Percentiles rank a stretch among this genome's conserved stretches.
Evolutionary conservation across 2,888 invertebrate genomes (phyloP).

Genomic region (Biston stratarius): DNA sequence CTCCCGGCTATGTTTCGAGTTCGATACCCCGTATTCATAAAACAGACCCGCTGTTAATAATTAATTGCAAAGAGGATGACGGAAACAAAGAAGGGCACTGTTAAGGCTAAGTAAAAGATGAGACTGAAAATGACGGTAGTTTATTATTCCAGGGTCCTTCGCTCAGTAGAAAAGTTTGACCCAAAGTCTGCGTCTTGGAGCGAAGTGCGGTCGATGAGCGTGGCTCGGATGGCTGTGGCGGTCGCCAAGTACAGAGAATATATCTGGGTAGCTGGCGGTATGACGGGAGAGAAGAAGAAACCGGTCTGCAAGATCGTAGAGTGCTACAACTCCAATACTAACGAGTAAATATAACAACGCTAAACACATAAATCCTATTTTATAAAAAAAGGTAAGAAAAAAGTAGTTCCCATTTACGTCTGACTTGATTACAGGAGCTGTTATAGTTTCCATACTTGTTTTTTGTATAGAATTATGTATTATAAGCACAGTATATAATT

Average conservation of each 20-base stretch:
- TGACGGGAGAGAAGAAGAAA: constrained; percentile 86
- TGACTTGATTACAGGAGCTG: no score
- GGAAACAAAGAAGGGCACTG: no score
- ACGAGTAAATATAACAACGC: constrained; percentile 77
- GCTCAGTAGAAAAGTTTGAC: constrained; percentile 88
- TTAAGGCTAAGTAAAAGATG: not conserved
- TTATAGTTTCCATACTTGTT: no score
- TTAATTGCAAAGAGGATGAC: no score
- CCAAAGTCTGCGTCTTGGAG: constrained; percentile 86
- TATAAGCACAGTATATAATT: no score
- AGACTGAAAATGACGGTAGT: not conserved
- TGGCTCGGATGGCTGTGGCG: constrained; percentile 88
- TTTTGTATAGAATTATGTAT: no score
- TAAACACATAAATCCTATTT: no score
- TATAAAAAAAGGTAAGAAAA: no score
- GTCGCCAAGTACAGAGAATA: constrained; percentile 87
- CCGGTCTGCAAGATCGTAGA: constrained; percentile 87
- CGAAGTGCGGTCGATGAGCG: constrained; percentile 85
- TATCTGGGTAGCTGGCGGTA: constrained; percentile 92
- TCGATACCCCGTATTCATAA: no score
- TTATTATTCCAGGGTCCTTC: constrained; percentile 78
- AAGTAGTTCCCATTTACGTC: no score
- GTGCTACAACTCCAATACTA: constrained; percentile 87
- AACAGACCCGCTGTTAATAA: no score
- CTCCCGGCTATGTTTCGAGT: no score